A percentile compares a stretch with the other conserved stretches of the same genome.
Conservation (phyloP, 2,888 invertebrate species). For the Dugesia japonica region DNA sequence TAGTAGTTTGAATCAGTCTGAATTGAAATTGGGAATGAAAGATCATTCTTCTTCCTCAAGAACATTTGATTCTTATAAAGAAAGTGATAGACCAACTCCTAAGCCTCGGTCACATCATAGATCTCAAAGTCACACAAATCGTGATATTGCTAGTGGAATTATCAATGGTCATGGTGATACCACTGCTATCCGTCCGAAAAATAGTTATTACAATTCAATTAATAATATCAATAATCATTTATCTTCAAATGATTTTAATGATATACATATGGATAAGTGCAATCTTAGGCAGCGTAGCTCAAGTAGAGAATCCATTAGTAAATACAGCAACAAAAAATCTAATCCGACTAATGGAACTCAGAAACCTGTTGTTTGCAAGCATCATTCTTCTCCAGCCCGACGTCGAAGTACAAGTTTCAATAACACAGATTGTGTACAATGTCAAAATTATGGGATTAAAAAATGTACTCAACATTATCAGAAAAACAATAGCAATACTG, state of each 20-base stretch:
- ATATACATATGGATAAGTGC: background rate
- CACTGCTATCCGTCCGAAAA: background rate
- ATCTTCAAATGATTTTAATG: background rate
- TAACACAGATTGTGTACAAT: background rate
- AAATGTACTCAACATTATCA: background rate
- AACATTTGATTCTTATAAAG: slow-evolving; percentile 6
- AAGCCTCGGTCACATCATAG: background rate
- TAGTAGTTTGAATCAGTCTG: background rate
- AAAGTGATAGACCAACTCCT: background rate
- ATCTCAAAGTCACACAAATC: background rate
- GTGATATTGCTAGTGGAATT: background rate
- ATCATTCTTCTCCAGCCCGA: background rate
- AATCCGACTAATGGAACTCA: background rate
- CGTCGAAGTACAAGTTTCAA: background rate
- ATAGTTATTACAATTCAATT: background rate
- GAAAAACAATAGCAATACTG: background rate
- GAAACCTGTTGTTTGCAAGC: background rate
- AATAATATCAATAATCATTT: background rate
- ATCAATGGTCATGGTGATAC: background rate
- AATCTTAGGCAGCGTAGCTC: background rate
- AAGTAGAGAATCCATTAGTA: background rate
- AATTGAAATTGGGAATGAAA: background rate
- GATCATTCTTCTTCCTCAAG: background rate
- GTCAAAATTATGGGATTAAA: background rate
- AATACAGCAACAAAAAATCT: background rate